phyloP scores from a whole-genome alignment of 2,113 vertebrate species.

The Erythrocercus mccallii region DNA sequence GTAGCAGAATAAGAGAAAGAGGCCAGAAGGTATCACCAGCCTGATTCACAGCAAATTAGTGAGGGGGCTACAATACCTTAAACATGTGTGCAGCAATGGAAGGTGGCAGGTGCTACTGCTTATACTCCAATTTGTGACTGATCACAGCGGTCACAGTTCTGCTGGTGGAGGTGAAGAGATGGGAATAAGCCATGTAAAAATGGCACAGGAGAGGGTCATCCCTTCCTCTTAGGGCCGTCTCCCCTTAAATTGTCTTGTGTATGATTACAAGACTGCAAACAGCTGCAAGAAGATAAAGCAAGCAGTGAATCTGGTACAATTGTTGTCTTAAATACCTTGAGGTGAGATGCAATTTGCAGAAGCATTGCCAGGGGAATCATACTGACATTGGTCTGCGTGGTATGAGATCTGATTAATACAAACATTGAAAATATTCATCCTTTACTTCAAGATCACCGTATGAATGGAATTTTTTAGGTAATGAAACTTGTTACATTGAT shows the following conservation, averaged over 20 bases:
- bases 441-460: not conserved
- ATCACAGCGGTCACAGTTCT: not conserved
- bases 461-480: not conserved
- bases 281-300: not conserved
- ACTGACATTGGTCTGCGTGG: not conserved
- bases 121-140: not conserved
- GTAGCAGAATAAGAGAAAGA: not conserved
- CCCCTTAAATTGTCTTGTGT: not conserved
- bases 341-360: not conserved
- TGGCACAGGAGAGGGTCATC: not conserved
- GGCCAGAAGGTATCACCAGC: not conserved
- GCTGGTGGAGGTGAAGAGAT: not conserved
- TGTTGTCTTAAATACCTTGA: not conserved
- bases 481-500: not conserved
- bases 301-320: not conserved
- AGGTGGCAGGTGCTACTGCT: not conserved
- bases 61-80: not conserved
- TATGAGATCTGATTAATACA: not conserved
- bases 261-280: not conserved
- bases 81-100: fast-evolving
- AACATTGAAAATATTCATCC: not conserved
- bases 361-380: not conserved
- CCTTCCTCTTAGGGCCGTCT: not conserved
- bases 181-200: not conserved
- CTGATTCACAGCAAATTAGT: not conserved